Conservation (phyloP, 2,888 invertebrate species). For the Omphaloscelis lunosa region DNA sequence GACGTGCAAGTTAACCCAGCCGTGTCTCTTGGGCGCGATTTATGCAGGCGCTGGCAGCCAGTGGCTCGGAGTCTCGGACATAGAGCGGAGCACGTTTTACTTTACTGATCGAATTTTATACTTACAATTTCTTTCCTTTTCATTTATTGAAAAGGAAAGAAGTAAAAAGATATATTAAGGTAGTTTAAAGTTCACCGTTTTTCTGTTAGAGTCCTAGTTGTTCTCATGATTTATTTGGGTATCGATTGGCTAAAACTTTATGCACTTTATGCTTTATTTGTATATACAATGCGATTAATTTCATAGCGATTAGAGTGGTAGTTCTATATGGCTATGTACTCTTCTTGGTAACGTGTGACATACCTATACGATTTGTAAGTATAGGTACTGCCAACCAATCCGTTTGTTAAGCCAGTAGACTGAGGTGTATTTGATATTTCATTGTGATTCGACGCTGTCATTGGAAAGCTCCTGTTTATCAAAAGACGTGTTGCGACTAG, state of each 20-base stretch:
- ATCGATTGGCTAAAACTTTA: too few species aligned
- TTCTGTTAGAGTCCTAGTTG: background rate
- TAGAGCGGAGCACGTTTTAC: constrained; percentile 27
- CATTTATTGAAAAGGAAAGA: background rate
- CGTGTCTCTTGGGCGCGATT: constrained; percentile 43
- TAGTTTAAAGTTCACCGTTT: background rate
- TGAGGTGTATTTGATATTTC: too few species aligned
- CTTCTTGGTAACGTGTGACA: background rate
- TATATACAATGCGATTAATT: background rate
- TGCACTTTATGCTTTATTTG: too few species aligned
- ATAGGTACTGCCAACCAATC: too few species aligned
- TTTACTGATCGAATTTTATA: constrained; percentile 23
- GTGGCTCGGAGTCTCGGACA: background rate
- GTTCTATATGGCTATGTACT: background rate
- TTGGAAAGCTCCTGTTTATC: too few species aligned
- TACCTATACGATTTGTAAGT: background rate
- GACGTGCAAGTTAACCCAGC: constrained; percentile 32
- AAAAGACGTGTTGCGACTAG: too few species aligned
- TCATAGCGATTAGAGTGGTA: background rate
- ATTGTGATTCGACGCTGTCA: too few species aligned
- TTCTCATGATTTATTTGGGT: background rate
- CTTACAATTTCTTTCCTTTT: constrained; percentile 9
- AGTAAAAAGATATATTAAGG: background rate
- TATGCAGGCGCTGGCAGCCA: constrained; percentile 8
- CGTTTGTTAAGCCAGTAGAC: too few species aligned